phyloP scores from a whole-genome alignment of 2,113 vertebrate genomes.

The Cavia porcellus region DNA sequence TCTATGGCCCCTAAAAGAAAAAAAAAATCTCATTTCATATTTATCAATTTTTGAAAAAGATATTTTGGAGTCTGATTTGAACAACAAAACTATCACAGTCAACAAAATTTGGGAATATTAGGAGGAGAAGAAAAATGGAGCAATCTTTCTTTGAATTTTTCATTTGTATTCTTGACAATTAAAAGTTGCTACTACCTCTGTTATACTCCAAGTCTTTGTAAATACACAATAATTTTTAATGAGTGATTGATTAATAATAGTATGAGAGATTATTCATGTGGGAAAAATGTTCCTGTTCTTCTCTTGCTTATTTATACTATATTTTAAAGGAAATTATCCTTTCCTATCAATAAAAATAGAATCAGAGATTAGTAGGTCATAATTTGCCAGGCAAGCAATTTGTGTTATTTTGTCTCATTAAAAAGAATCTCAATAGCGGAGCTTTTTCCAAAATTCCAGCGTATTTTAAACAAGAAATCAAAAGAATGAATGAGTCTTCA shows the following conservation, averaged over 20 bases:
- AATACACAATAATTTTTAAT: background rate
- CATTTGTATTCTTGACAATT: background rate
- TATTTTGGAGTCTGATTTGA: background rate
- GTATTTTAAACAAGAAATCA: background rate
- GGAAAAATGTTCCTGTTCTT: background rate
- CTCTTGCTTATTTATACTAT: background rate
- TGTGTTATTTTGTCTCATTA: background rate
- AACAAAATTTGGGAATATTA: background rate
- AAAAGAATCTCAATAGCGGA: background rate
- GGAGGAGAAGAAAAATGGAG: background rate
- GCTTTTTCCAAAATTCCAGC: background rate
- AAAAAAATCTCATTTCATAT: background rate
- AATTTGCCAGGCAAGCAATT: background rate
- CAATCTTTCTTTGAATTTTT: background rate
- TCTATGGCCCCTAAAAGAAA: background rate
- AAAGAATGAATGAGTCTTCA: background rate
- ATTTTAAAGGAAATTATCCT: background rate
- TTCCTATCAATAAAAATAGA: background rate
- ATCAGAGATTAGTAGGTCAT: background rate
- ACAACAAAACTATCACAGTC: background rate
- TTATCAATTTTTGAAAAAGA: background rate
- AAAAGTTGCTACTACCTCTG: background rate
- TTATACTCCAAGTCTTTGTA: background rate
- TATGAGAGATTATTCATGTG: background rate
- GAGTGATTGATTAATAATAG: background rate